Percentiles rank a stretch among this genome's conserved stretches.
Conservation (phyloP, 2,888 invertebrate species). For the Tupiocoris notatus region DNA sequence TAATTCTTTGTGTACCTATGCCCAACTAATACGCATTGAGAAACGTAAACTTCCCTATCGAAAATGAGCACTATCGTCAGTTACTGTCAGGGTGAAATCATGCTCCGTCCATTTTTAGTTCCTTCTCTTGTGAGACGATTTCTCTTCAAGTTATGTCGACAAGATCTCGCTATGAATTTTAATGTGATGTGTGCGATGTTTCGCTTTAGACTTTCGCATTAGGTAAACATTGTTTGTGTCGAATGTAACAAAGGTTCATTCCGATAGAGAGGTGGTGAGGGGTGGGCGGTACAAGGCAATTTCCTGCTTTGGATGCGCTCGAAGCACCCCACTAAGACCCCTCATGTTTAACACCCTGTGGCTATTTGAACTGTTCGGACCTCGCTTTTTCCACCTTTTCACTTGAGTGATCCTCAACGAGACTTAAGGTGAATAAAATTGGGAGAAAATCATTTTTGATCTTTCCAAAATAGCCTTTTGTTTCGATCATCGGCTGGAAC, state of each 20-base stretch:
- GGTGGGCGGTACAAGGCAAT: slow-evolving; percentile 27
- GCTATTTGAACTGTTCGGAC: slow-evolving; percentile 25
- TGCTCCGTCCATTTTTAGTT: too few species aligned
- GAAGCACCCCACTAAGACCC: background rate
- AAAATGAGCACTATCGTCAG: too few species aligned
- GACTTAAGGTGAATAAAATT: background rate
- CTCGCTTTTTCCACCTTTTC: background rate
- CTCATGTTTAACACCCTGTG: slow-evolving; percentile 40
- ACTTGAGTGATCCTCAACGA: background rate
- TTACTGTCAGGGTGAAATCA: too few species aligned
- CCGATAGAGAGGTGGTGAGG: background rate
- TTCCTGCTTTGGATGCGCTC: slow-evolving; percentile 36
- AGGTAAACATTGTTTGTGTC: slow-evolving; percentile 31
- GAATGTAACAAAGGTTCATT: slow-evolving; percentile 19
- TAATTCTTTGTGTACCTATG: too few species aligned
- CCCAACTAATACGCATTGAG: too few species aligned
- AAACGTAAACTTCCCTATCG: too few species aligned
- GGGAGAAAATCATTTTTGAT: background rate
- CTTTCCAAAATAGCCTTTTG: too few species aligned
- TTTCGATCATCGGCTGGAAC: too few species aligned
- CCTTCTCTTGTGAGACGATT: too few species aligned
- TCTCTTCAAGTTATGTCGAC: slow-evolving; percentile 1
- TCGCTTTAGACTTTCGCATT: slow-evolving; percentile 6
- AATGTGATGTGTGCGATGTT: slow-evolving; percentile 1
- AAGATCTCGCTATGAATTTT: slow-evolving; percentile 36